Evolutionary conservation across 2,113 vertebrate genomes (phyloP).

Genomic region (Periophthalmodon schlosseri): DNA sequence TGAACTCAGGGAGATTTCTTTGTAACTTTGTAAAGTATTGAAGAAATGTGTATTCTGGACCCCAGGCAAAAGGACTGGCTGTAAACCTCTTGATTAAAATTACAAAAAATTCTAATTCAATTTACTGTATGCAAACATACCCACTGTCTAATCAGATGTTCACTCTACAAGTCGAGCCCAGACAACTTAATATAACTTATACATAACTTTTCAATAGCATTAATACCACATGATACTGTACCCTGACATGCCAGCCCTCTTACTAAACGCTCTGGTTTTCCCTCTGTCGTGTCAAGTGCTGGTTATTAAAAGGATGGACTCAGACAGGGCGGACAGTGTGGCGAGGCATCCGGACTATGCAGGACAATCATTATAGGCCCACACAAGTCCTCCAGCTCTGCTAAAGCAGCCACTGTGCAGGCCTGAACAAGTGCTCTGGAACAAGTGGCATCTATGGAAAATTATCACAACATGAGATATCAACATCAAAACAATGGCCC

Average conservation of each 20-base stretch:
- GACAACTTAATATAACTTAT: neutral
- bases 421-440: neutral
- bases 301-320: constrained; percentile 64
- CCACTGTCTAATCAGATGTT: neutral
- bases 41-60: no score
- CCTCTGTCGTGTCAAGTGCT: constrained; percentile 37
- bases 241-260: neutral
- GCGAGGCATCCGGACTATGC: constrained; percentile 53
- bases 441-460: neutral
- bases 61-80: no score
- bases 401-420: neutral
- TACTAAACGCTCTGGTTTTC: constrained; percentile 16
- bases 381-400: no score
- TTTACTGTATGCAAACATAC: no score
- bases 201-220: neutral
- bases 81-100: no score
- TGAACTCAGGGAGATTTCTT: no score
- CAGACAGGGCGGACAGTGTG: constrained; percentile 47
- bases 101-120: no score
- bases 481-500: no score
- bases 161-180: neutral
- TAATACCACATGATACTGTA: neutral
- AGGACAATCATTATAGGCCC: constrained; percentile 4
- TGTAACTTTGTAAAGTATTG: no score
- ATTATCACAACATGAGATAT: neutral